Evolutionary conservation across 2,113 vertebrate species (phyloP).

Genomic region (Bos javanicus): DNA sequence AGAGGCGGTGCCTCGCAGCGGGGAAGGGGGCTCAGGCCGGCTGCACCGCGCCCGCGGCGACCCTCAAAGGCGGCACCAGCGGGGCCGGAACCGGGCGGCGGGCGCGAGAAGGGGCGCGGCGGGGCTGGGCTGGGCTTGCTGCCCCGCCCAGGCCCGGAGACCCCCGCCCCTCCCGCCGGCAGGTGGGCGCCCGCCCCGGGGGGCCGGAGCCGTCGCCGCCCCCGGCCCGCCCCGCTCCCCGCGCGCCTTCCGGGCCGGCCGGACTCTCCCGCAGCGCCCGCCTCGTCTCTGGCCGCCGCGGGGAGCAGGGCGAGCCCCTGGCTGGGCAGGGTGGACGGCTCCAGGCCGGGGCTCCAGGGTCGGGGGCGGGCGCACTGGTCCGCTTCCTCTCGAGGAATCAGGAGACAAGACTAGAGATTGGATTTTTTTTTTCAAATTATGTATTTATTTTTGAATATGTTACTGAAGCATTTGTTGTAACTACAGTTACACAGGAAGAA

Average conservation of each 20-base stretch:
- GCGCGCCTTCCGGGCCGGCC: background rate
- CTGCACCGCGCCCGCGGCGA: conserved; percentile 2
- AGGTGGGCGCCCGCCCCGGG: background rate
- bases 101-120: background rate
- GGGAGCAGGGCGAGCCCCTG: background rate
- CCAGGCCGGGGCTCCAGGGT: background rate
- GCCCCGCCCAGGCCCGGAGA: background rate
- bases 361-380: background rate
- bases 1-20: background rate
- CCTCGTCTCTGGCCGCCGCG: background rate
- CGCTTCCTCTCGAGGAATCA: background rate
- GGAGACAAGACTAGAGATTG: background rate
- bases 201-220: background rate
- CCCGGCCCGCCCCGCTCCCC: background rate
- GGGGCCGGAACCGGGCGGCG: background rate
- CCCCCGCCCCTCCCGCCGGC: background rate
- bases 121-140: background rate
- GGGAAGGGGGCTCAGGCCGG: background rate
- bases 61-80: conserved; percentile 67
- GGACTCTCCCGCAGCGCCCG: background rate
- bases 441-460: background rate
- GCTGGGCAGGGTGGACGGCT: background rate
- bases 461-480: background rate
- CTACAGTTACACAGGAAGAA: background rate
- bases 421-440: background rate